phyloP scores from a whole-genome alignment of 1,140 invertebrate species.

The Rhynchophorus ferrugineus region DNA sequence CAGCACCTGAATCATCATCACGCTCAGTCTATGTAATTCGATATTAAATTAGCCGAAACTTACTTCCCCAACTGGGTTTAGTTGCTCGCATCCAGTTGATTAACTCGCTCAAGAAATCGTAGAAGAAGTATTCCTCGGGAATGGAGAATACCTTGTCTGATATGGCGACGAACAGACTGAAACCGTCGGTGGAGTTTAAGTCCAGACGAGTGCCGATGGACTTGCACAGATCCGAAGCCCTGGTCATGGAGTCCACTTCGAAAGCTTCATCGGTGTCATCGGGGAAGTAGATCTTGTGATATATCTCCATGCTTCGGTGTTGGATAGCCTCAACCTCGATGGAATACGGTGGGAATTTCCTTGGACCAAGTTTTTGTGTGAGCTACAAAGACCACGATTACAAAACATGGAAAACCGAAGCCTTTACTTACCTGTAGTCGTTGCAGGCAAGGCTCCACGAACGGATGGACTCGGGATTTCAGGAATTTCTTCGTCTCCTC shows the following conservation, averaged over 20 bases:
- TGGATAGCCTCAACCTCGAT: constrained; percentile 95
- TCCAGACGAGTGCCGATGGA: constrained; percentile 68
- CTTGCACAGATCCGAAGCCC: constrained; percentile 74
- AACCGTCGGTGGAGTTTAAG: constrained; percentile 74
- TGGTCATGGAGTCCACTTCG: constrained; percentile 72
- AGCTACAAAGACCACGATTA: neutral
- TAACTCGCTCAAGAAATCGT: constrained; percentile 86
- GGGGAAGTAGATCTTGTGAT: constrained; percentile 89
- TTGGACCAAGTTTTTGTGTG: constrained; percentile 63
- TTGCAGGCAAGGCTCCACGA: constrained; percentile 74
- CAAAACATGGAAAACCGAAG: neutral
- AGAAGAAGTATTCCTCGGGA: constrained; percentile 88
- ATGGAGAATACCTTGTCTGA: constrained; percentile 90
- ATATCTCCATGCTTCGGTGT: constrained; percentile 87
- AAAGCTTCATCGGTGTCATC: constrained; percentile 84
- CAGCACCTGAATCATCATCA: constrained; percentile 35
- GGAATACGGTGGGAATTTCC: constrained; percentile 84
- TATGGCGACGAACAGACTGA: constrained; percentile 89
- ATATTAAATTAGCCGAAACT: constrained; percentile 20
- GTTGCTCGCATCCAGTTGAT: constrained; percentile 82
- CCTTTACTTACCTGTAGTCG: constrained; percentile 60
- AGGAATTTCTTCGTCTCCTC: constrained; percentile 65
- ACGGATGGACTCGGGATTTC: constrained; percentile 65
- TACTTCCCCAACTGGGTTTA: constrained; percentile 65
- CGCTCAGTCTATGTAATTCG: neutral